Conservation (phyloP, 2,113 vertebrate species). For the Pygoscelis antarcticus region DNA sequence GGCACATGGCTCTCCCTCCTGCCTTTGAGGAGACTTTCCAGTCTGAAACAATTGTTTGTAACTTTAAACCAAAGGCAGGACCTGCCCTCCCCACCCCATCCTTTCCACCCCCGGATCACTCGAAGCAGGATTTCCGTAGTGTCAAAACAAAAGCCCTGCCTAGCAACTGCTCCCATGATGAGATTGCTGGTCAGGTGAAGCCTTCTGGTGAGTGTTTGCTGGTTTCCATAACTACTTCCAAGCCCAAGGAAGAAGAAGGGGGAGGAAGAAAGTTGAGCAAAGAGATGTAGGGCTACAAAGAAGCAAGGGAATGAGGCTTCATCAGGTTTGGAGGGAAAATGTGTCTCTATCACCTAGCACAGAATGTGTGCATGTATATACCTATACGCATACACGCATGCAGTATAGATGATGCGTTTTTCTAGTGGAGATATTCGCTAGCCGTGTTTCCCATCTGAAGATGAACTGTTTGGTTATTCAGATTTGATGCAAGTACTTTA, state of each 20-base stretch:
- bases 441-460: not conserved
- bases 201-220: not conserved
- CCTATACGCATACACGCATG: accelerated
- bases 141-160: not conserved
- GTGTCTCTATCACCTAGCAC: not conserved
- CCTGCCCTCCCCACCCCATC: not conserved
- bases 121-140: not conserved
- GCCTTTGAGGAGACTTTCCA: accelerated
- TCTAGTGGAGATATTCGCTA: not conserved
- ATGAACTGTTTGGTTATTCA: not conserved
- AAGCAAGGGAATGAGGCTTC: not conserved
- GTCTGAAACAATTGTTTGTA: not conserved
- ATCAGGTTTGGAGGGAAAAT: not conserved
- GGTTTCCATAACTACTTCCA: not conserved
- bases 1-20: not conserved
- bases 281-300: not conserved
- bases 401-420: not conserved
- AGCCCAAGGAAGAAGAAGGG: not conserved
- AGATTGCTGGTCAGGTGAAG: not conserved
- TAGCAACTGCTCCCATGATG: not conserved
- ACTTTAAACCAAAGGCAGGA: not conserved
- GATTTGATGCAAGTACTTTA: not conserved
- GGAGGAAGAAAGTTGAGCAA: not conserved
- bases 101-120: not conserved
- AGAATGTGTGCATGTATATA: accelerated